phyloP scores from a whole-genome alignment of 2,888 invertebrate species.

The Nycteola revayana region DNA sequence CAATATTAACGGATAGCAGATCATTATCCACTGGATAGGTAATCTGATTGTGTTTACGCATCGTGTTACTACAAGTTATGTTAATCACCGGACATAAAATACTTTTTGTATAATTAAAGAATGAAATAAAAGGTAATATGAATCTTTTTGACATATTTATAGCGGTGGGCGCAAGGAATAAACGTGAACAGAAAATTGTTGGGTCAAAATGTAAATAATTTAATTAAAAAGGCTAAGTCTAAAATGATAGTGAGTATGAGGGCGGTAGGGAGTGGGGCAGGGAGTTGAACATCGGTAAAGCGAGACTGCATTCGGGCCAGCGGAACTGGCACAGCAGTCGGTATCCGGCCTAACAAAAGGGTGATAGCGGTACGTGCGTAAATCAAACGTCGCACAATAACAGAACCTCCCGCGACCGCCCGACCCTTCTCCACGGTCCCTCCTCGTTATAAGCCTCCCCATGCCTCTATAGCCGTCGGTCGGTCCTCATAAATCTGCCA shows the following conservation, averaged over 20 bases:
- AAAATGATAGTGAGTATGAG: slow-evolving; percentile 14
- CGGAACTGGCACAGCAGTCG: slow-evolving; percentile 74
- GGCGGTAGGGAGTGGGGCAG: slow-evolving; percentile 6
- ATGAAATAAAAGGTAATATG: background rate
- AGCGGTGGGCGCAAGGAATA: slow-evolving; percentile 7
- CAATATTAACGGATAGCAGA: too few relatives aligned
- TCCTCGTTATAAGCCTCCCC: slow-evolving; percentile 57
- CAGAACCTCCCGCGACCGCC: slow-evolving; percentile 66
- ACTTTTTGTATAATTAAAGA: too few relatives aligned
- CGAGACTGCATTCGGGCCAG: slow-evolving; percentile 57
- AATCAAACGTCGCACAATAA: slow-evolving; percentile 81
- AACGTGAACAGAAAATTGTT: slow-evolving; percentile 14
- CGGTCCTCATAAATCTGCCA: slow-evolving; percentile 76
- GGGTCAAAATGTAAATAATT: slow-evolving; percentile 19
- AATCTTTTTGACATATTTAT: slow-evolving; percentile 8
- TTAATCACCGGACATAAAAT: too few relatives aligned
- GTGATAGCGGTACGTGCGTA: slow-evolving; percentile 80
- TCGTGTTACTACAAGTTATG: too few relatives aligned
- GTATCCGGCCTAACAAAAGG: slow-evolving; percentile 78
- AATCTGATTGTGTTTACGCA: too few relatives aligned
- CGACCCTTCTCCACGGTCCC: slow-evolving; percentile 52
- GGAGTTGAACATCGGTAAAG: slow-evolving; percentile 42
- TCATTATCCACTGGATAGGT: too few relatives aligned
- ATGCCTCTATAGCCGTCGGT: slow-evolving; percentile 58
- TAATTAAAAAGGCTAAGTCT: slow-evolving; percentile 20